Evolutionary conservation across 2,888 invertebrate species (phyloP), one percentile per base, ranked within the genome.

Genomic region (Branchellion lobata): DNA sequence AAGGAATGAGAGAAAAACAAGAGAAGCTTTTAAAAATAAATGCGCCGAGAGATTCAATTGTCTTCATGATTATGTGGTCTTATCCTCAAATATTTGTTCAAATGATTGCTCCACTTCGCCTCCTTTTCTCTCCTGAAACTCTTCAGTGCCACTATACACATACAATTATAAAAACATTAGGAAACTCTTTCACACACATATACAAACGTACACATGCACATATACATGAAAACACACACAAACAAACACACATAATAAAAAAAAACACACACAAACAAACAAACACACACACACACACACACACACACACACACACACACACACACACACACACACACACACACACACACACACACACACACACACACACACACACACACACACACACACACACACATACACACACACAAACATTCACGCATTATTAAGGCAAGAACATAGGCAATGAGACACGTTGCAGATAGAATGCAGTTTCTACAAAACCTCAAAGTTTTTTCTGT

Each of bases 151-250:
- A 29, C 27, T 29, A 3, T 31, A 8, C 33, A 69, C 21, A 69
- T 31, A 69, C 34, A 34, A 29, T 31, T 33, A 69, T n/a, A 29
- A 31, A 69, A 18, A 31, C 24, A 69, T 69, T 34, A 29, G 29
- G 29, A 21, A 33, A 79, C 79, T 65, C 80, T 73, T 65, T 79
- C 79, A 79, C 79, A 61, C 79, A 80, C 74, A 61, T 79, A 79
- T 74, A 73, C 80, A 79, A 73, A 57, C 79, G 79, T 74, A 72
- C 80, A 80, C 79, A 51, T 74, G 79, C 65, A 73, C 79, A 80
- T 65, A 73, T 78, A 79, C 78, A 72, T 61, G 79, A 57, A 72
- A 77, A 78, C 76, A 65, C 77, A 79, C 77, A 79, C 80, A 78
- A 68, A 79, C 77, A 78, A 77, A 79, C 80, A 80, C 80, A 65